Percentiles rank a stretch among this genome's conserved stretches.
Evolutionary conservation across 2,113 vertebrate species (phyloP).

Genomic region (Gadus chalcogrammus): DNA sequence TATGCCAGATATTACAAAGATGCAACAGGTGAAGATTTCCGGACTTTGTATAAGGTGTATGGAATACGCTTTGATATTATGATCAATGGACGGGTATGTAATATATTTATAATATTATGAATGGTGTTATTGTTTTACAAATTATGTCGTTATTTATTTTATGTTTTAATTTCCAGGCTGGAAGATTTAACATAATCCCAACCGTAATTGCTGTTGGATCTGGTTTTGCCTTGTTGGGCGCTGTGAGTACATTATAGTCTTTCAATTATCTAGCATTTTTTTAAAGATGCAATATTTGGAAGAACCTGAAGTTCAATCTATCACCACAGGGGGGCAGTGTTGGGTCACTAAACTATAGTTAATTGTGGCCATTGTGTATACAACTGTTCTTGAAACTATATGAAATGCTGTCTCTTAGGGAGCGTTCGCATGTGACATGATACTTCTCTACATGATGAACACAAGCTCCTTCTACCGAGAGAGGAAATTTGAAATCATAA

Average conservation of each 20-base stretch:
- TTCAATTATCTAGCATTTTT: neutral
- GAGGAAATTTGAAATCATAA: slow-evolving; percentile 91
- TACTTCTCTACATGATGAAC: slow-evolving; percentile 91
- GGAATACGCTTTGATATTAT: slow-evolving; percentile 97
- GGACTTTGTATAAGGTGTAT: slow-evolving; percentile 88
- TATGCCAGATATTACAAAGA: slow-evolving; percentile 88
- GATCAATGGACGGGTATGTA: slow-evolving; percentile 86
- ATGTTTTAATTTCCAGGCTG: slow-evolving; percentile 78
- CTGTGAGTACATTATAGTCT: slow-evolving; percentile 75
- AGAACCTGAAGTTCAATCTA: neutral
- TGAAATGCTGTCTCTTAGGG: slow-evolving; percentile 73
- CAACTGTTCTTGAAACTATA: neutral
- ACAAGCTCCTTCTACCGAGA: slow-evolving; percentile 90
- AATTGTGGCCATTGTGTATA: too few species aligned
- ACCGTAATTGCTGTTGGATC: slow-evolving; percentile 90
- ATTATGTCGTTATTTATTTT: too few species aligned
- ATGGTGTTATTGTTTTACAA: too few species aligned
- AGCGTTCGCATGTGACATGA: slow-evolving; percentile 90
- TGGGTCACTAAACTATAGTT: neutral
- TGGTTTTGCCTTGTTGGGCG: slow-evolving; percentile 86
- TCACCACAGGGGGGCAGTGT: neutral
- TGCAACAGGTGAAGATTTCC: slow-evolving; percentile 71
- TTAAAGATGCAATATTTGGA: neutral
- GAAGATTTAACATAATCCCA: slow-evolving; percentile 93
- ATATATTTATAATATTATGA: neutral